A percentile compares a stretch with the other conserved stretches of the same genome.
These are phyloP conservation scores for Enhydra lutris DNA, from an alignment of 2,113 vertebrate species.

Conservation along the genomic window DNA sequence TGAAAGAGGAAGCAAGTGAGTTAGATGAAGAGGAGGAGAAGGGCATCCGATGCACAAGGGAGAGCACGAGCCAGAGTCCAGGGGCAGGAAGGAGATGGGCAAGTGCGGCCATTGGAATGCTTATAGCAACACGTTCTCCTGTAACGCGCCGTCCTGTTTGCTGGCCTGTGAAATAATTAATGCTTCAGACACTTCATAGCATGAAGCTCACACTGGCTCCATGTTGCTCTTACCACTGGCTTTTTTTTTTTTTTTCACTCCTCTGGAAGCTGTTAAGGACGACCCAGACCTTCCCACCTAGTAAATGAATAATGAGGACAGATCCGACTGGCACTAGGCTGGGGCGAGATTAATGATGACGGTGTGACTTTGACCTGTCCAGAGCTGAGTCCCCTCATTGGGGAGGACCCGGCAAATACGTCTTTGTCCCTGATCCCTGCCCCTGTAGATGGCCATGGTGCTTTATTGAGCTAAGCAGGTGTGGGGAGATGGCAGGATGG, in stretches of 20 bases:
- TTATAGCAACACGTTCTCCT: constrained; percentile 56
- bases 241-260: too few species aligned
- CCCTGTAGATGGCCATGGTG: not conserved
- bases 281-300: not conserved
- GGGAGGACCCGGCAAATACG: not conserved
- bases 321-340: not conserved
- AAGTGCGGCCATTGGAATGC: constrained; percentile 19
- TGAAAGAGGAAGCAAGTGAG: not conserved
- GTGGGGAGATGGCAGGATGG: constrained; percentile 11
- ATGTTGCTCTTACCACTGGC: not conserved
- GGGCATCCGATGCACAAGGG: not conserved
- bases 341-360: not conserved
- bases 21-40: not conserved
- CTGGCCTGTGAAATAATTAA: constrained; percentile 73
- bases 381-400: not conserved
- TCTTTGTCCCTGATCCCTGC: not conserved
- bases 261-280: not conserved
- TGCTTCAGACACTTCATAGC: constrained; percentile 68
- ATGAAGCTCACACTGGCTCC: constrained; percentile 46
- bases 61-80: not conserved
- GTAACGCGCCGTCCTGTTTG: constrained; percentile 60
- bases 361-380: not conserved
- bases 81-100: not conserved
- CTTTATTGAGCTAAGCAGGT: constrained; percentile 22
- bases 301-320: not conserved